A percentile compares a stretch with the other conserved stretches of the same genome.
Conservation (phyloP, 2,888 invertebrate genomes). For the Julus scandinavius region DNA sequence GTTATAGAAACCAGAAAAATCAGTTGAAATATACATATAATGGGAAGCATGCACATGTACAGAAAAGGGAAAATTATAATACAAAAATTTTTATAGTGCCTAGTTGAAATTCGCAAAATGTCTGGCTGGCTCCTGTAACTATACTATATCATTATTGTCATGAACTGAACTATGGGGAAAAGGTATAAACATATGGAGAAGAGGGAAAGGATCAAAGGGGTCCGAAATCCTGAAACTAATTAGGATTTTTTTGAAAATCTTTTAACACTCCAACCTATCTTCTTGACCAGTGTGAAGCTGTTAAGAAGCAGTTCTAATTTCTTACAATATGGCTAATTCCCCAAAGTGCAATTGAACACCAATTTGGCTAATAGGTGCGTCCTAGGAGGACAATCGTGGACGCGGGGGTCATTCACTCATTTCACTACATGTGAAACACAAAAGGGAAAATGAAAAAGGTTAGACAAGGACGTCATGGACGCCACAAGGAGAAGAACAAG, state of each 20-base stretch:
- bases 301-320: conserved; percentile 8
- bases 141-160: too few species aligned
- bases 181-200: neutral
- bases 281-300: neutral
- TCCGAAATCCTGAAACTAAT: neutral
- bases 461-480: neutral
- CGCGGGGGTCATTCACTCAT: conserved; percentile 44
- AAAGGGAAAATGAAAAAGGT: conserved; percentile 26
- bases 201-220: neutral
- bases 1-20: too few species aligned
- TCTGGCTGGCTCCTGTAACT: too few species aligned
- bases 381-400: neutral
- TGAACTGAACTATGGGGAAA: too few species aligned
- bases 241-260: neutral
- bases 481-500: neutral
- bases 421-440: neutral
- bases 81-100: too few species aligned
- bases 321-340: neutral
- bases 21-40: too few species aligned
- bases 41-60: too few species aligned
- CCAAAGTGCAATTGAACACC: conserved; percentile 25
- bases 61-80: too few species aligned
- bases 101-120: too few species aligned
- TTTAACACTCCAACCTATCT: neutral
- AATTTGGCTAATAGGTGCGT: conserved; percentile 40